Evolutionary conservation across 2,888 invertebrate genomes (phyloP).

Genomic region (Helleia helle): DNA sequence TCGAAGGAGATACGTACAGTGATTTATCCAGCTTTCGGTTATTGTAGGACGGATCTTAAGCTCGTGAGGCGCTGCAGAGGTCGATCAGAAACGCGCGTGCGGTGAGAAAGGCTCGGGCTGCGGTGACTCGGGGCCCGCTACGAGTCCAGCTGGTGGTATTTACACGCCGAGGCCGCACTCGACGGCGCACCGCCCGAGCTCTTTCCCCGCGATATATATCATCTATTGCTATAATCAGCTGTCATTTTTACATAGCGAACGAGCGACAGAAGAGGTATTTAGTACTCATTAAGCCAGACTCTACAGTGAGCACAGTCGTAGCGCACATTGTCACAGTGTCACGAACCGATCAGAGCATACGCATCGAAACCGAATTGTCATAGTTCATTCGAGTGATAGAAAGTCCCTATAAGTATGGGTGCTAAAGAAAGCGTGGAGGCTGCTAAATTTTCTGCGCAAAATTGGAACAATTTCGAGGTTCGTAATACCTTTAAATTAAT

Average conservation of each 20-base stretch:
- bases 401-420: slow-evolving; percentile 78
- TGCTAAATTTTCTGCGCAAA: slow-evolving; percentile 86
- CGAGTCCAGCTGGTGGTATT: slow-evolving; percentile 59
- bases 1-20: slow-evolving; percentile 8
- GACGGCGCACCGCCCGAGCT: slow-evolving; percentile 33
- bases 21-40: not conserved
- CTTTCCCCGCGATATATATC: slow-evolving; percentile 51
- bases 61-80: slow-evolving; percentile 21
- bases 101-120: slow-evolving; percentile 30
- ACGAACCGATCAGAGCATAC: slow-evolving; percentile 57
- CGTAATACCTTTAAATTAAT: slow-evolving; percentile 69
- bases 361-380: slow-evolving; percentile 61
- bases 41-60: slow-evolving; percentile 22
- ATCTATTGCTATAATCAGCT: slow-evolving; percentile 63
- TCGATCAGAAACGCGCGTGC: slow-evolving; percentile 24
- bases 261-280: slow-evolving; percentile 62
- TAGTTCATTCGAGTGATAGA: slow-evolving; percentile 66
- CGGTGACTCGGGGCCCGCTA: slow-evolving; percentile 23
- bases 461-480: slow-evolving; percentile 88
- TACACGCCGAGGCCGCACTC: slow-evolving; percentile 57
- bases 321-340: slow-evolving; percentile 57
- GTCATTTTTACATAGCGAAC: slow-evolving; percentile 65
- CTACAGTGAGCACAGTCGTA: slow-evolving; percentile 56
- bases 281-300: slow-evolving; percentile 56
- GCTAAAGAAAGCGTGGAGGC: slow-evolving; percentile 88